A percentile compares a stretch with the other conserved stretches of the same genome.
phyloP scores from a whole-genome alignment of 2,797 vertebrate species.

The Echiichthys vipera region DNA sequence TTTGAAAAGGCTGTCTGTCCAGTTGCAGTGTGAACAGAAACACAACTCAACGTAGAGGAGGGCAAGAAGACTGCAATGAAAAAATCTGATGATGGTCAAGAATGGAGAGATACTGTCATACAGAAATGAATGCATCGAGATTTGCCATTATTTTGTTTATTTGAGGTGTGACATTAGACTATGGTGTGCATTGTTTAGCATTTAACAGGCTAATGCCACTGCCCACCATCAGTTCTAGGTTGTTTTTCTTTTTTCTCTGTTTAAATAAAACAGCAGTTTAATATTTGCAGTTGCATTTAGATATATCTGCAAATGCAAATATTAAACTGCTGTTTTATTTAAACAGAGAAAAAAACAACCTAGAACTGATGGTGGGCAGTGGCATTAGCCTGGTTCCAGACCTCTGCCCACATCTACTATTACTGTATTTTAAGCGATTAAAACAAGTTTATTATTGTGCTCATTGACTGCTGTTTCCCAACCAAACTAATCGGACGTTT shows the following conservation, averaged over 20 bases:
- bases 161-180: too few relatives aligned
- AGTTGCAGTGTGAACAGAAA: background rate
- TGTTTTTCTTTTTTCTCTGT: background rate
- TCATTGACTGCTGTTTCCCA: background rate
- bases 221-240: background rate
- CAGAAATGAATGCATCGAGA: background rate
- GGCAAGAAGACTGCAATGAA: background rate
- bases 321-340: background rate
- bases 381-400: constrained; percentile 6
- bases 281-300: background rate
- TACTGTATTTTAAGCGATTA: background rate
- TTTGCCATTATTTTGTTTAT: too few relatives aligned
- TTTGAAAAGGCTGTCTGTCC: too few relatives aligned
- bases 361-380: background rate
- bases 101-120: background rate
- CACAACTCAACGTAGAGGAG: background rate
- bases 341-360: background rate
- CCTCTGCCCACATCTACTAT: background rate
- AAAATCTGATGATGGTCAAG: background rate
- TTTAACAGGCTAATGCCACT: constrained; percentile 3
- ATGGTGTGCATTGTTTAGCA: too few relatives aligned
- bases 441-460: background rate
- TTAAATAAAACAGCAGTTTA: background rate
- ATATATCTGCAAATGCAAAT: background rate
- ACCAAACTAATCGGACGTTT: background rate